A percentile compares a stretch with the other conserved stretches of the same genome.
Conservation (phyloP, 1,140 invertebrate species). For the Harlomillsia oculata region DNA sequence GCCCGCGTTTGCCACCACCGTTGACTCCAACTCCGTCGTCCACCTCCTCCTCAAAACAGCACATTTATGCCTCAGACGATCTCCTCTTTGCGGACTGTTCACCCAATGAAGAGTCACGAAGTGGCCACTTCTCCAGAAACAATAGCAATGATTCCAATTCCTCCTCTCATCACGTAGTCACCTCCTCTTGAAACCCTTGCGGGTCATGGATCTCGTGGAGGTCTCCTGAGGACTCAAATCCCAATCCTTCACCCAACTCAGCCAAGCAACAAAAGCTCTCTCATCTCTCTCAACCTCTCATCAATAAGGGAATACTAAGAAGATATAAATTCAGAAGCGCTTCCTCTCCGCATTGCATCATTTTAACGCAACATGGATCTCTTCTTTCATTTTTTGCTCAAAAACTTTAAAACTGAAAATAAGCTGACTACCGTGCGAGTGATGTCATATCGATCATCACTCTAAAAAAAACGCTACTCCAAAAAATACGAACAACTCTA, state of each 20-base stretch:
- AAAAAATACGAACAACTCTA: no score
- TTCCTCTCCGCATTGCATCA: constrained; percentile 20
- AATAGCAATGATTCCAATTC: constrained; percentile 17
- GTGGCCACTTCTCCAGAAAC: constrained; percentile 16
- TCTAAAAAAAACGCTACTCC: no score
- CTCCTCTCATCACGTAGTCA: constrained; percentile 3
- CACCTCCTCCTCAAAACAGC: constrained; percentile 16
- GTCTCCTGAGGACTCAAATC: not conserved
- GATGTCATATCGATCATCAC: no score
- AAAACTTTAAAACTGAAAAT: constrained; percentile 7
- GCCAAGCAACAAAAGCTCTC: not conserved
- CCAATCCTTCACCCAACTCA: not conserved
- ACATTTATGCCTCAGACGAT: constrained; percentile 32
- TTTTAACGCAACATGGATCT: not conserved
- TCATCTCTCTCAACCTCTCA: constrained; percentile 4
- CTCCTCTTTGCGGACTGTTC: constrained; percentile 45
- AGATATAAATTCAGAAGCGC: constrained; percentile 20
- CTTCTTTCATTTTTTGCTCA: constrained; percentile 21
- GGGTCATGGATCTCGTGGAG: not conserved
- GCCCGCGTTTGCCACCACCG: constrained; percentile 27
- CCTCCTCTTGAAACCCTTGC: not conserved
- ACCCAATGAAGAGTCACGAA: constrained; percentile 47
- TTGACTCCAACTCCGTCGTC: constrained; percentile 30
- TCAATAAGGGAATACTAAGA: constrained; percentile 10
- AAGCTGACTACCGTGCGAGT: no score